Evolutionary conservation across 2,888 invertebrate genomes (phyloP), one percentile per base, ranked within the genome.

Genomic region (Diachrysia chrysitis): DNA sequence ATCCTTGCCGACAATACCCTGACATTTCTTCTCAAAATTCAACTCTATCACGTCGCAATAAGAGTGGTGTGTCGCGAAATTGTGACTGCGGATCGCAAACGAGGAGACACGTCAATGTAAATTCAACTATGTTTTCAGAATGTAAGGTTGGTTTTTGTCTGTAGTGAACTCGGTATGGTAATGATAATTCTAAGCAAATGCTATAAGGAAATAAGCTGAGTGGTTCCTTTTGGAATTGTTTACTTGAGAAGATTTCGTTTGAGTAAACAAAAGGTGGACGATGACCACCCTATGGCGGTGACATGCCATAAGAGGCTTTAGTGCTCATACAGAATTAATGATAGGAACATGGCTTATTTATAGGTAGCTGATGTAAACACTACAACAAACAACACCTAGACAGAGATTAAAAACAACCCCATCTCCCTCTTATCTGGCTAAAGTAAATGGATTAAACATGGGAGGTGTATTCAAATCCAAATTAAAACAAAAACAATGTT

Each of bases 171-270:
- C 82, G 79, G 84, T 83, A 85, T 82, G 80, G 89, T 89, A 91
- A 91, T 92, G 92, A 90, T 92, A 90, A 92, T 93, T 91, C 89
- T 89, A 91, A 92, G 92, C 90, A 92, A 93, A 93, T 92, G 93
- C 91, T 89, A 90, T 90, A 89, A 89, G 90, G 89, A 89, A 90
- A 89, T 88, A 89, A 88, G 87, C 87, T 85, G 85, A 89, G 87
- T 87, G 87, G 87, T 86, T 87, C 79, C 86, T 86, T 87, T 82
- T 82, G 82, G 89, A 89, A 89, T 89, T 87, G 89, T 89, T 89
- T 88, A 85, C 86, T 85, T 78, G 78, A 78, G 76, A 79, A 81
- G 82, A 85, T 86, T 83, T 81, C 76, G 79, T 82, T 80, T 78
- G 71, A 69, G 81, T 83, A 84, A 76, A 82, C 81, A 83, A 78